Evolutionary conservation across 2,797 vertebrate genomes (phyloP), one percentile per base, ranked within the genome.

Genomic region (Muscicapa striata): DNA sequence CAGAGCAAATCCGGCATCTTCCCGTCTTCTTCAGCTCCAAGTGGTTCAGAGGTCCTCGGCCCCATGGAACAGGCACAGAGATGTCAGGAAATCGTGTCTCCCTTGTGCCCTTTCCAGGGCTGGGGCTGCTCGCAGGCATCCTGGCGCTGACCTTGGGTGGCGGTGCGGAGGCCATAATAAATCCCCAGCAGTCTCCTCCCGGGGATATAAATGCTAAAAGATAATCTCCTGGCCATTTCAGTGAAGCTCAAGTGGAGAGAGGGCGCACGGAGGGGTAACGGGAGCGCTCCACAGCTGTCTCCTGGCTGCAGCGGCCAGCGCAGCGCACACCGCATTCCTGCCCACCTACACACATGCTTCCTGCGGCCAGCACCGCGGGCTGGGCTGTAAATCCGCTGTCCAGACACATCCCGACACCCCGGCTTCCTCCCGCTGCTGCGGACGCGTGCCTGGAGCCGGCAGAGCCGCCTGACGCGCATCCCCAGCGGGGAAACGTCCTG

Each of bases 271-370:
- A 52, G 41, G 40, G 49, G 83, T 88, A 61, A 96, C 0, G 57
- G 57, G 69, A 92, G 94, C 36, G 27, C 63, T 6, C 19, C 83
- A 63, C 85, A 97, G 88, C 78, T 94, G 91, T 94, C 81, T 90
- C 38, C 83, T 67, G 95, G 48, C 74, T 89, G 76, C 46, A 13
- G 46, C 45, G 45, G 21, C 45, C 45, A 13, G 45, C 45, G 45
- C 45, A 46, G 45, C 45, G 22, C 45, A 23, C 45, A 22, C 22
- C 45, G 45, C 46, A 48, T 48, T 48, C 46, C 22, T 13, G 46
- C 46, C 46, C 46, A 48, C 46, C 46, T 48, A 48, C 46, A 48
- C 46, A 48, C 46, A 48, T 87, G 90, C 92, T 69, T 89, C 52
- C 94, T 32, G 89, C 46, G 9, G 9, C 36, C 36, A 66, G 67